Evolutionary conservation across 2,113 vertebrate genomes (phyloP), one percentile per base, ranked within the genome.

Genomic region (Halcyon malimbica): DNA sequence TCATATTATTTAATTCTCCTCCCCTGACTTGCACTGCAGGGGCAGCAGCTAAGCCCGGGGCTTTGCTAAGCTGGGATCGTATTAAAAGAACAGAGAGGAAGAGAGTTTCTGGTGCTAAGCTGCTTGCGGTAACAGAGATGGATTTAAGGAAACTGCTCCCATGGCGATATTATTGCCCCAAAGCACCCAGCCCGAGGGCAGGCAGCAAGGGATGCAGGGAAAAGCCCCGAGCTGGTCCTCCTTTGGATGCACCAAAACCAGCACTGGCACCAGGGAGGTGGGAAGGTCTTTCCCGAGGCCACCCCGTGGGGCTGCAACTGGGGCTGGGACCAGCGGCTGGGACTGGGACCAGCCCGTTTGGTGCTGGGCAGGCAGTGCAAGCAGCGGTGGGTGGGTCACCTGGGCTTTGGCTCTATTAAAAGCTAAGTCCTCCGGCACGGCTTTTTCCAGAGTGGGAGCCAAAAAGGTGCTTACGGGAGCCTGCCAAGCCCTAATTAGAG

Each of bases 1-100:
- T 83, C 93, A 14, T 86, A 82, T 83, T 59, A 90, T 94, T 97
- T 95, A 92, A 93, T 89, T 95, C 90, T 89, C 68, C 75, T 86
- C 88, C 81, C 96, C 96, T 96, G 93, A 94, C 96, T 97, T 93
- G 90, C 96, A 95, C 96, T 94, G 95, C 90, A 95, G 92, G 83
- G 94, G 88, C 94, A 96, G 89, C 6, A 6, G 83, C 89, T 97
- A 90, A 97, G 90, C 95, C 88, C 2, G 3, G 80, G 86, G 90
- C 83, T 96, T 90, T 74, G 92, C 95, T 93, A 93, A 96, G 92
- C 96, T 0, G 15, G 73, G 92, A 96, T 96, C 80, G 65, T 92
- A 95, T 97, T 95, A 96, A 93, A 92, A 83, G 94, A 87, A 63
- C 92, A 53, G 92, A 84, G 90, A 96, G 96, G 96, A 96, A 95